phyloP scores from a whole-genome alignment of 2,113 vertebrate species.

The Hippoglossus stenolepis region DNA sequence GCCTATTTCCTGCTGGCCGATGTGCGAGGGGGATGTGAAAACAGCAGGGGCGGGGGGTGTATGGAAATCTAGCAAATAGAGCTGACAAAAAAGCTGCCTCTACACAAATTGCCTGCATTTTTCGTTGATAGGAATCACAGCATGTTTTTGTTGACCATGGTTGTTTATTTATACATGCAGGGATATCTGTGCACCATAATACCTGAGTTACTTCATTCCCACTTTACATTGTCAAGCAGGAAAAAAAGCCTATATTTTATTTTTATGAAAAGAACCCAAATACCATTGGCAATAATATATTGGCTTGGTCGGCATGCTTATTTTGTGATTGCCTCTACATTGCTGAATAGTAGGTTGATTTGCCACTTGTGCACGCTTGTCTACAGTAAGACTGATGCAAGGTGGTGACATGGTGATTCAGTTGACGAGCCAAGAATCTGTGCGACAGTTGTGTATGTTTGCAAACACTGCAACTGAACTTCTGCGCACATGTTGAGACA shows the following conservation, averaged over 20 bases:
- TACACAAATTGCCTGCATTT: constrained; percentile 67
- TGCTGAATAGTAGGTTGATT: constrained; percentile 40
- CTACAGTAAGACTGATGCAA: constrained; percentile 39
- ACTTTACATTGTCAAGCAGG: constrained; percentile 4
- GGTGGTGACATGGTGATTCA: constrained; percentile 10
- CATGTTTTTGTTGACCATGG: constrained; percentile 61
- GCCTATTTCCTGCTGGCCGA: constrained; percentile 72
- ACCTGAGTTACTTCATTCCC: constrained; percentile 40
- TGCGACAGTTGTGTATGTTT: not conserved
- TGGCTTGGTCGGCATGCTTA: constrained; percentile 63
- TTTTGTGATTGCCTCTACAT: constrained; percentile 47
- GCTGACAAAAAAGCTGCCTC: constrained; percentile 55
- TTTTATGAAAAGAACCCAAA: constrained; percentile 30
- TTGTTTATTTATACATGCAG: constrained; percentile 66
- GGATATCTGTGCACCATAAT: constrained; percentile 50
- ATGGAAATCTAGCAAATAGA: constrained; percentile 70
- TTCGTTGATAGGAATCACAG: constrained; percentile 64
- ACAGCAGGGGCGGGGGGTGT: constrained; percentile 19
- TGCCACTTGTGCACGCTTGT: constrained; percentile 22
- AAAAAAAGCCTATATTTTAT: constrained; percentile 9
- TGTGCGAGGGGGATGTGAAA: constrained; percentile 3
- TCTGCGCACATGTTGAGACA: not conserved
- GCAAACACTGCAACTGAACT: not conserved
- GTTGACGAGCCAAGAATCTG: constrained; percentile 22
- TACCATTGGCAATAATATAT: constrained; percentile 47